These are phyloP conservation scores for Cephalopholis sonnerati DNA, from an alignment of 2,113 vertebrate genomes.

Conservation along the genomic window DNA sequence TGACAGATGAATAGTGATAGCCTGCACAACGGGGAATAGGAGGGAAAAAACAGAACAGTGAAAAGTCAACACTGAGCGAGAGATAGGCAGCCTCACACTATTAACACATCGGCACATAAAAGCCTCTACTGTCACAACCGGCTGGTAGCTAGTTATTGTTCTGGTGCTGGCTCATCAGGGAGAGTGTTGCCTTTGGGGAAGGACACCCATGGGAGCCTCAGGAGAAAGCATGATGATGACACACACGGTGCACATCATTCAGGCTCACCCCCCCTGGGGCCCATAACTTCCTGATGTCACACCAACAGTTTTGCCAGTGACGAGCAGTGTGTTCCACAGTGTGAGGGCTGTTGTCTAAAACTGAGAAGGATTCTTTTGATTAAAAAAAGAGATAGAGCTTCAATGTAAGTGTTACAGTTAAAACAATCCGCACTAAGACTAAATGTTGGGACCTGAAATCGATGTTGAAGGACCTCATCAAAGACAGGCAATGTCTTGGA, in stretches of 20 bases:
- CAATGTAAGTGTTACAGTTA: not conserved
- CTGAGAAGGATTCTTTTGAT: slow-evolving; percentile 14
- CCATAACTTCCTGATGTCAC: slow-evolving; percentile 57
- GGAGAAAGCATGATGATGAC: slow-evolving; percentile 65
- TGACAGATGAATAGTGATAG: slow-evolving; percentile 37
- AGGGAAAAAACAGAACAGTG: not conserved
- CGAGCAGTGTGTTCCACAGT: not conserved
- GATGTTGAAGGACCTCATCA: not conserved
- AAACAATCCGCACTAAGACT: not conserved
- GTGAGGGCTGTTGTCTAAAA: not conserved
- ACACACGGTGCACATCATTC: slow-evolving; percentile 64
- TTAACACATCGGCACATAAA: slow-evolving; percentile 34
- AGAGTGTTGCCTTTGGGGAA: slow-evolving; percentile 71
- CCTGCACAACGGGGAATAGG: slow-evolving; percentile 6
- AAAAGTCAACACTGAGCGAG: slow-evolving; percentile 41
- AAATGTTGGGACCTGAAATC: not conserved
- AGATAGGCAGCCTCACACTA: slow-evolving; percentile 3
- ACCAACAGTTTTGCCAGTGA: slow-evolving; percentile 24
- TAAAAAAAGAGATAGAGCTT: not conserved
- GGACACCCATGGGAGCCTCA: slow-evolving; percentile 61
- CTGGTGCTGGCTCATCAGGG: slow-evolving; percentile 63
- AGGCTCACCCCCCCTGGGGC: slow-evolving; percentile 37
- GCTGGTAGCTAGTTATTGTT: slow-evolving; percentile 52
- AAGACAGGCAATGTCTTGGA: not conserved
- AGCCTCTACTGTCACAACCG: slow-evolving; percentile 2